Evolutionary conservation across 2,797 vertebrate species (phyloP), one percentile per base, ranked within the genome.

Genomic region (Crocidura indochinensis): DNA sequence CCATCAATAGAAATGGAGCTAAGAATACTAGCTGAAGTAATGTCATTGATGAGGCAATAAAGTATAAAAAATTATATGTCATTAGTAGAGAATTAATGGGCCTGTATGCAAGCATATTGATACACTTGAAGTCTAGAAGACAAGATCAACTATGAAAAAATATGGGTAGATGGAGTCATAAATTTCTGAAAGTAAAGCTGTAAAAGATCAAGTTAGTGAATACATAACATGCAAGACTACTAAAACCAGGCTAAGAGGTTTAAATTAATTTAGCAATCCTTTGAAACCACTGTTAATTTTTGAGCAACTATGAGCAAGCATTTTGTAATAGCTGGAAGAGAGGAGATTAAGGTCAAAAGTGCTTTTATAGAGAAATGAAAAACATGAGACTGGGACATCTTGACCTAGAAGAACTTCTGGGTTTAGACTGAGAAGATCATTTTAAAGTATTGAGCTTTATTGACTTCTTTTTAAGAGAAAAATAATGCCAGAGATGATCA

Each of bases 381-480:
- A 83, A 65, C 19, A 15, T 75, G 72, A 20, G 14, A 83, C 77
- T 91, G 72, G 10, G 91, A 69, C 29, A 86, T 71, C 27, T 29
- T 88, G 46, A 88, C 27, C 8, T 14, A 74, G 20, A 82, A 81
- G 46, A 73, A 24, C 3, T 62, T 74, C 78, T 0, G 2, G 10
- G 9, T 87, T 84, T 77, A 51, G 7, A 60, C 3, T n/a, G 67
- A 69, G 12, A 80, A 46, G 38, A 47, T 69, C 81, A 53, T 46
- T 90, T 94, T 74, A 74, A 64, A 60, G 26, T 64, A 64, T 17
- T 84, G 56, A 87, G 4, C 38, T 80, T 88, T 84, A 47, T 46
- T 80, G 14, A 2, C 15, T 87, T 60, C 83, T 62, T 84, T 90
- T 76, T 88, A 82, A 14, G 65, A 65, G 73, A 91, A 67, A 65